Base-by-base conservation (phyloP, 2,797 vertebrate genomes). In the Cyprinella venusta region DNA sequence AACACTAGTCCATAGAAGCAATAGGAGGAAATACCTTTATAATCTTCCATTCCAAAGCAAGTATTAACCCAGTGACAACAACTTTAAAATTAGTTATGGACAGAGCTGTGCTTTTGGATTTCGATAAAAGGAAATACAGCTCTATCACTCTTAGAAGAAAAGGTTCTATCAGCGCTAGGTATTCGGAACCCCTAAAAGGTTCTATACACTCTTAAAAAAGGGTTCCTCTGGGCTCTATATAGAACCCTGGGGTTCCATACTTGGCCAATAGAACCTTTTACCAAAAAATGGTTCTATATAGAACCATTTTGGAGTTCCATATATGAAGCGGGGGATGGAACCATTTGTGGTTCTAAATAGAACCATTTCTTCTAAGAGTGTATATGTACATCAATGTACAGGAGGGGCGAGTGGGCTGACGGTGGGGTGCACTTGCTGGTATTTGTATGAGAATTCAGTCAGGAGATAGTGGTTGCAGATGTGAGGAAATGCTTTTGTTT, bases 401-500 rank as follows among this genome's bases (percentile, higher is more conserved):
- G 24, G 42, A 36, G 12, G 26, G 12, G 12, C 40, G 24, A 45
- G 63, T 7, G 48, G 38, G 40, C 61, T 61, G 24, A 79, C 59
- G 65, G 50, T 63, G 69, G 19, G 42, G 69, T 36, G 67, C 69
- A 76, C 64, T 85, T 76, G 56, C 26, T 65, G 40, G 67, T 81
- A 56, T 75, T 69, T 75, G 52, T 33, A 78, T 59, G 24, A 83
- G 26, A 40, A 61, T n/a, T 80, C 81, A 69, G 38, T 76, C 63
- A 83, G n/a, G 16, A 74, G 36, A 38, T 74, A 54, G 70, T 64
- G 45, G 38, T 65, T 45, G 18, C 13, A 61, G 12, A 30, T 42
- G n/a, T 70, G 24, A 38, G 38, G 64, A 59, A 76, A 83, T 63
- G 67, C n/a, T 42, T 72, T 79, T 83, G 65, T 83, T 68, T 78